Evolutionary conservation across 64 coral and sea anemone species (phyloP).

Genomic region (Cladopsammia gracilis): DNA sequence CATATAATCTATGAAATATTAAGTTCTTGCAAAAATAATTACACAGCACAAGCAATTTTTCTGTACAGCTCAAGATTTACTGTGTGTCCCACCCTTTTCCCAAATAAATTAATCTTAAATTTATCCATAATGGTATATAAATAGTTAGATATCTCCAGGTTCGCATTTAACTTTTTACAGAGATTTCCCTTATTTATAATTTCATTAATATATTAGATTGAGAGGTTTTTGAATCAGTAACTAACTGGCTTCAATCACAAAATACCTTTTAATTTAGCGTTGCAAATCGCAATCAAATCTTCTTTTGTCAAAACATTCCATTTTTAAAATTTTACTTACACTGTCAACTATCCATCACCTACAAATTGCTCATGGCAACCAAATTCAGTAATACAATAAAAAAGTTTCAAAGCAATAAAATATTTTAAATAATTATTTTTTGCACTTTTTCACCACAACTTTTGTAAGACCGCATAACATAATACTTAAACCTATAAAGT

Average conservation of each 20-base stretch:
- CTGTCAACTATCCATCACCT: too few species aligned
- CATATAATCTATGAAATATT: neutral
- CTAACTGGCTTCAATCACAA: neutral
- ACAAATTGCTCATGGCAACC: too few species aligned
- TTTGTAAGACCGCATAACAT: too few species aligned
- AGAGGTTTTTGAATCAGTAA: neutral
- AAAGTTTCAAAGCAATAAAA: too few species aligned
- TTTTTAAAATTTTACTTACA: too few species aligned
- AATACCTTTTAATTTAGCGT: neutral
- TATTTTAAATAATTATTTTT: too few species aligned
- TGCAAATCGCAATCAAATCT: slow-evolving; percentile 2
- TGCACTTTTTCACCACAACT: too few species aligned
- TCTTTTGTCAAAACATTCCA: neutral
- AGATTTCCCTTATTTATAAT: neutral
- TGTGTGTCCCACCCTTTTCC: neutral
- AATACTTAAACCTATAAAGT: too few species aligned
- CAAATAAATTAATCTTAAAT: slow-evolving; percentile 42
- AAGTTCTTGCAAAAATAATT: slow-evolving; percentile 4
- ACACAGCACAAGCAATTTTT: neutral
- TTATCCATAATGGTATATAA: neutral
- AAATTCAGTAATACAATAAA: too few species aligned
- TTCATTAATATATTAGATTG: neutral
- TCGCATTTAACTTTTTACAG: neutral
- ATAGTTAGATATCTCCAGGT: neutral
- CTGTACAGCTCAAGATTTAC: neutral